phyloP scores from a whole-genome alignment of 2,113 vertebrate species.

The Peromyscus californicus region DNA sequence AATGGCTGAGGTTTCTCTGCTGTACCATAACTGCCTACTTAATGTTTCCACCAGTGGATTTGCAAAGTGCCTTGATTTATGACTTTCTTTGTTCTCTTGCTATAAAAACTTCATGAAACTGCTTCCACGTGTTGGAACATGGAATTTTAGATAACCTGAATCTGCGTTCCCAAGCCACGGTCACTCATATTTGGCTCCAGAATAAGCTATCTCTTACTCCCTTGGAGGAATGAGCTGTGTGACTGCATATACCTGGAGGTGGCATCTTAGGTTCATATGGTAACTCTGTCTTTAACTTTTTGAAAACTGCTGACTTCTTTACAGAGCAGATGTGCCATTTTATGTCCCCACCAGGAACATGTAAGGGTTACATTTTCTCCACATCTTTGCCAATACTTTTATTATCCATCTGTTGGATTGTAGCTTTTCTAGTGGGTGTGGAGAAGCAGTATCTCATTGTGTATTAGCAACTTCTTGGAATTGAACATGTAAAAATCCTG shows the following conservation, averaged over 20 bases:
- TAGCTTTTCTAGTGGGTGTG: not conserved
- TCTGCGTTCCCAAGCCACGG: not conserved
- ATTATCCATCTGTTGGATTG: not conserved
- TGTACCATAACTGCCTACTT: not conserved
- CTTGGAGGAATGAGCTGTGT: not conserved
- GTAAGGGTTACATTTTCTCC: not conserved
- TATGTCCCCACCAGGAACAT: not conserved
- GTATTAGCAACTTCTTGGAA: not conserved
- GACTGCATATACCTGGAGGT: not conserved
- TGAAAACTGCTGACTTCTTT: not conserved
- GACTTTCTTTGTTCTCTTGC: not conserved
- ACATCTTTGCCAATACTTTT: not conserved
- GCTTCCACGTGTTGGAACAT: not conserved
- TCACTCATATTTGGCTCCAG: not conserved
- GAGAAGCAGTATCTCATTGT: not conserved
- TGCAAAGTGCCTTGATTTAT: not conserved
- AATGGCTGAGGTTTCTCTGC: not conserved
- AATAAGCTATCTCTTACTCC: not conserved
- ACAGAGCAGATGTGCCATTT: not conserved
- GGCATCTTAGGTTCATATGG: not conserved
- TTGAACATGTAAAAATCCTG: not conserved
- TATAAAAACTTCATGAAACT: not conserved
- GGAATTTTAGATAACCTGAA: not conserved
- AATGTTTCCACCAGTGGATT: not conserved
- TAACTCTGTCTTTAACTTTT: not conserved